phyloP scores from a whole-genome alignment of 2,113 vertebrate species.

The Gadus chalcogrammus region DNA sequence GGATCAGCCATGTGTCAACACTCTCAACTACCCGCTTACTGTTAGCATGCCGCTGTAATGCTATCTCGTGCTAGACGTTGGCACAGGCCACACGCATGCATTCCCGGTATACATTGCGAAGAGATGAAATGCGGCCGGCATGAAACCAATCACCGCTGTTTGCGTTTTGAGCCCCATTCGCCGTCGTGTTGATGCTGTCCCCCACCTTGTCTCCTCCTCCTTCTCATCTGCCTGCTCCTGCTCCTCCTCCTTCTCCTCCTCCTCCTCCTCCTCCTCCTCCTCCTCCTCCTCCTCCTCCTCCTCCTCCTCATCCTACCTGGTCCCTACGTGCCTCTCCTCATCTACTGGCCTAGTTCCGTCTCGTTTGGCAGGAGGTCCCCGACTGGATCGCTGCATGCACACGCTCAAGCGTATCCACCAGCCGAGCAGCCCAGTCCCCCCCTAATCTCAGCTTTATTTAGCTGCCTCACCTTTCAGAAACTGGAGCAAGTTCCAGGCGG shows the following conservation, averaged over 20 bases:
- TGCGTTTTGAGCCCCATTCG: background rate
- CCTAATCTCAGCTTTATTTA: conserved; percentile 61
- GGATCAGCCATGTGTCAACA: too few relatives aligned
- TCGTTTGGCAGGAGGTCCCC: conserved; percentile 35
- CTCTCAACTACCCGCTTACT: too few relatives aligned
- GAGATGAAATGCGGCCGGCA: conserved; percentile 4
- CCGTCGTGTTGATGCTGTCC: conserved; percentile 20
- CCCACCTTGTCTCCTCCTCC: background rate
- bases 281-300: background rate
- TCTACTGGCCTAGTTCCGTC: conserved; percentile 58
- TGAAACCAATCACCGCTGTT: conserved; percentile 14
- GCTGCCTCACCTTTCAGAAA: conserved; percentile 64
- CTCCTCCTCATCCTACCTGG: background rate
- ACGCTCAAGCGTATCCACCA: background rate
- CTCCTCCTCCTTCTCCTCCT: background rate
- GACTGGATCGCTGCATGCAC: conserved; percentile 1
- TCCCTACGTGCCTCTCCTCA: conserved; percentile 21
- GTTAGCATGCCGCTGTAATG: too few relatives aligned
- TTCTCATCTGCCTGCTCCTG: conserved; percentile 8
- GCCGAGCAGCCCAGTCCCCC: conserved; percentile 19
- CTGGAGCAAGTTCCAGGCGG: conserved; percentile 53
- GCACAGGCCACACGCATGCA: too few relatives aligned
- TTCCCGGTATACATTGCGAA: background rate
- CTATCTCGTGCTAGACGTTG: too few relatives aligned
- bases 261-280: conserved; percentile 8